Evolutionary conservation across 2,888 invertebrate species (phyloP), one percentile per base, ranked within the genome.

Genomic region (Tachystola acroxantha): DNA sequence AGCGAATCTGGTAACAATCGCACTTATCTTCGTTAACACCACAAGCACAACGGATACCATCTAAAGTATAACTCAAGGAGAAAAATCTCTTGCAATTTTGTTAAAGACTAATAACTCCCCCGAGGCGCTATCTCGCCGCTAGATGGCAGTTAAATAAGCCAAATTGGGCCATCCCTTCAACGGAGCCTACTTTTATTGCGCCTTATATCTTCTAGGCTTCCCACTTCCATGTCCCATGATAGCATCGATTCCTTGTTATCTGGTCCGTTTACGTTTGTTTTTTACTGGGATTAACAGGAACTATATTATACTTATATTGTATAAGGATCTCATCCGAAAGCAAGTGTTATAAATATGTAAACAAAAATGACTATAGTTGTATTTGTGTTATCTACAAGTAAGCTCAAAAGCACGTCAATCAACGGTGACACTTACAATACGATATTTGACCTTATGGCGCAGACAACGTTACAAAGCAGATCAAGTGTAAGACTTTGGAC

Each of bases 141-240:
- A 67, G 74, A 73, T 74, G 67, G 73, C 73, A 71, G 74, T 80
- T 70, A 77, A 79, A 74, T 75, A 71, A 69, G 68, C 73, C 69
- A 77, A 81, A 80, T 80, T 80, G 76, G 69, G 59, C 67, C 69
- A 70, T 77, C 68, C 57, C 64, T 68, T 66, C 60, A 55, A 49
- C 53, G 53, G 45, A 56, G 63, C 57, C 63, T 56, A 55, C 51
- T 64, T 76, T 78, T 73, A 75, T 73, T 53, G 68, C 52, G 53
- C 51, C 51, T 62, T 73, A 68, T 67, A 64, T 69, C 66, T 73
- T 58, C 46, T 55, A 54, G 61, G 53, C 58, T 61, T 61, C 56
- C 59, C 61, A 60, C 55, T 61, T 64, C 45, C 50, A 40, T 48
- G 46, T 42, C 48, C 48, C 40, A 40, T 42, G 61, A 66, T 72